Conservation (phyloP, 2,113 vertebrate genomes). For the Laticauda colubrina region DNA sequence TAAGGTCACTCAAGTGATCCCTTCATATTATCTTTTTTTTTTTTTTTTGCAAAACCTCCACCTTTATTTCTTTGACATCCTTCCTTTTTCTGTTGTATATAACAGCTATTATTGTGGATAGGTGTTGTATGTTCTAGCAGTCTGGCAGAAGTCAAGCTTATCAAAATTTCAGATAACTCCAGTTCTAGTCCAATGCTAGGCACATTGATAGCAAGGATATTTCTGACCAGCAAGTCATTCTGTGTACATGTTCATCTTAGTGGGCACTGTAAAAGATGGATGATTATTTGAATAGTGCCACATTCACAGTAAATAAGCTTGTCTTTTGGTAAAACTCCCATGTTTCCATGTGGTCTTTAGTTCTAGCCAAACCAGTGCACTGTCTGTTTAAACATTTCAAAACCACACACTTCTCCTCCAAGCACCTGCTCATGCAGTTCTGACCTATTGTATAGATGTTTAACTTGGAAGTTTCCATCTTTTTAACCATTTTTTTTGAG, state of each 20-base stretch:
- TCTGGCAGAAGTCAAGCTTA: neutral
- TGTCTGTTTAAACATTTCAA: neutral
- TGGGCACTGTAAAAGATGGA: neutral
- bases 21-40: neutral
- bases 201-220: neutral
- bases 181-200: neutral
- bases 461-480: neutral
- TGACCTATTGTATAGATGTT: neutral
- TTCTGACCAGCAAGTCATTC: neutral
- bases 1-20: neutral
- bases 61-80: neutral
- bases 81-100: conserved; percentile 29
- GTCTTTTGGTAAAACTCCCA: neutral
- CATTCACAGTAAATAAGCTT: neutral
- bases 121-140: conserved; percentile 14
- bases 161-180: neutral
- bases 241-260: neutral
- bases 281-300: neutral
- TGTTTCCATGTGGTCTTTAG: neutral
- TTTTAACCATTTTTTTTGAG: neutral
- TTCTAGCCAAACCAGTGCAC: neutral
- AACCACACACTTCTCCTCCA: neutral
- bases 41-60: neutral
- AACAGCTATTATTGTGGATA: conserved; percentile 32
- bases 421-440: neutral